A percentile compares a stretch with the other conserved stretches of the same genome.
Conservation (phyloP, 1,140 invertebrate genomes). For the Conus betulinus region DNA sequence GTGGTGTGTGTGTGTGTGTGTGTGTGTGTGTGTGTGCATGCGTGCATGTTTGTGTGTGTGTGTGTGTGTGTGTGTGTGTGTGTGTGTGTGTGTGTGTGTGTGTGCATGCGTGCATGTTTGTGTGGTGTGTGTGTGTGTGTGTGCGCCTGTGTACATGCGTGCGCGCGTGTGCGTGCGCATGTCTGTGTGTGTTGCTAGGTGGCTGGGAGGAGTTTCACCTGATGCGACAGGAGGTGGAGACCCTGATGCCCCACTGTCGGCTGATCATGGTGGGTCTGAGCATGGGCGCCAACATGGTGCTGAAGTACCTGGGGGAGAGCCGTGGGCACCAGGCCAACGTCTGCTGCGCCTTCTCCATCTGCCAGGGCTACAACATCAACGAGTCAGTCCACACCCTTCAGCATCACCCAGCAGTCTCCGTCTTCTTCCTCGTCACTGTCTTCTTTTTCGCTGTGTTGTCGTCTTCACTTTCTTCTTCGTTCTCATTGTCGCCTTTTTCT, state of each 20-base stretch:
- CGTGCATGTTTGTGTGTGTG: slow-evolving; percentile 42
- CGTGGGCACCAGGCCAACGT: slow-evolving; percentile 79
- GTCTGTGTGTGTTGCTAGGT: slow-evolving; percentile 78
- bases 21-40: background rate
- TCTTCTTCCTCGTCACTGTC: too few species aligned
- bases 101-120: too few species aligned
- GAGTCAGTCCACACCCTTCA: slow-evolving; percentile 80
- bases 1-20: too few species aligned
- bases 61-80: too few species aligned
- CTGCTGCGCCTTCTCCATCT: slow-evolving; percentile 91
- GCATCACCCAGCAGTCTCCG: too few species aligned
- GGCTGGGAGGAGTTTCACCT: slow-evolving; percentile 89
- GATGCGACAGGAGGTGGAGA: slow-evolving; percentile 86
- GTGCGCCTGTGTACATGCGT: background rate
- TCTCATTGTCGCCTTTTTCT: background rate
- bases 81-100: too few species aligned
- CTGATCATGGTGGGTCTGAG: slow-evolving; percentile 92
- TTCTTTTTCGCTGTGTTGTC: too few species aligned
- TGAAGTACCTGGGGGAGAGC: slow-evolving; percentile 91
- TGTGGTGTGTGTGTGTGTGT: too few species aligned
- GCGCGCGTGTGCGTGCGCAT: too few species aligned
- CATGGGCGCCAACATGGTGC: slow-evolving; percentile 88
- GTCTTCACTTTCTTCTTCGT: too few species aligned
- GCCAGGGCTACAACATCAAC: slow-evolving; percentile 92
- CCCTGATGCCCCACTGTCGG: slow-evolving; percentile 84